Base-by-base conservation (phyloP, 2,888 invertebrate genomes). In the Caenorhabditis sulstoni region DNA sequence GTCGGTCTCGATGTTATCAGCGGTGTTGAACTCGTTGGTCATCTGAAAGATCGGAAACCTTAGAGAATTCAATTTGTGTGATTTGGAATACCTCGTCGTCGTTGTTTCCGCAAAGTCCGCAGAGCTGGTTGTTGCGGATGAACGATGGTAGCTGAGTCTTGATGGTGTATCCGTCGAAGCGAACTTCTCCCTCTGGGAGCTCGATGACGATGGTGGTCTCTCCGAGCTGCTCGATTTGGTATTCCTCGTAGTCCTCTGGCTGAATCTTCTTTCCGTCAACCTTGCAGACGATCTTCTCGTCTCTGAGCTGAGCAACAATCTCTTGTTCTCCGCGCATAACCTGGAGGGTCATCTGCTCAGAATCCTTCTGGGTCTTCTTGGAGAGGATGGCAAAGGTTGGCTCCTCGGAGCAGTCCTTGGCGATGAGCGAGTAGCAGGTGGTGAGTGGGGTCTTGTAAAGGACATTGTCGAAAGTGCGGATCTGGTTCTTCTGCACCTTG, bases 371-470 rank as follows among this genome's bases (percentile, higher is more conserved):
- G 55, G 62, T 16, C 74, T 90, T 87, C 85, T 90, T 90, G 68
- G 88, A 87, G 47, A 91, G 84, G 39, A 91, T 90, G 75, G 90
- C 91, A 82, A 91, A 89, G 66, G 87, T 86, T 70, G 88, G 85
- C 77, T 84, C 66, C 20, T 87, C 83, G 16, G 90, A 90, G 85
- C 91, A 91, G 84, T 92, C 91, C 87, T 91, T 91, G 83, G 90
- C 90, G 71, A 91, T 75, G 20, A 92, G 87, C 65, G 90, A 89
- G 83, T 89, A 90, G 87, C 91, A 92, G 64, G 79, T 83, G 66
- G 87, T 85, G 57, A 89, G 71, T 47, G 89, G 87, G 44, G 86
- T 87, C 41, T 85, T 82, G 83, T 84, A 88, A 68, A 68, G 65
- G 47, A 87, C 82, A 39, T 85, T 84, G 67, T 91, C 90, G 84